phyloP scores from a whole-genome alignment of 1,140 invertebrate species.

The Archivesica marissinica region DNA sequence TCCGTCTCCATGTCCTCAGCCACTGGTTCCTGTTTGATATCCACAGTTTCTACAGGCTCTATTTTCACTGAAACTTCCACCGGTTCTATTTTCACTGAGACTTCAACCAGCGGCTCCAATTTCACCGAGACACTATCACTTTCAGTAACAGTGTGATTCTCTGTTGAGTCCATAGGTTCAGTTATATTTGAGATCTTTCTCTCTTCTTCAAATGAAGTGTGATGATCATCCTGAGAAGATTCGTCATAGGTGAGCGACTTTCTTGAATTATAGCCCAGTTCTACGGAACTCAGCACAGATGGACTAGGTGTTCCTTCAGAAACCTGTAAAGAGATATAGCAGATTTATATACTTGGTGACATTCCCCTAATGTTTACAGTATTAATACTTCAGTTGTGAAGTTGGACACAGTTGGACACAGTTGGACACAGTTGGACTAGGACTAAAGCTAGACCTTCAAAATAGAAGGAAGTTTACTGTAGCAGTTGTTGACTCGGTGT shows the following conservation, averaged over 20 bases:
- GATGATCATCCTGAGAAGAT: conserved; percentile 43
- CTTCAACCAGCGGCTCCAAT: not conserved
- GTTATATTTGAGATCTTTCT: not conserved
- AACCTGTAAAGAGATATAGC: conserved; percentile 37
- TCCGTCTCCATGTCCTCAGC: not conserved
- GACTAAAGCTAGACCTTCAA: too few relatives aligned
- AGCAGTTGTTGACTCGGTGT: too few relatives aligned
- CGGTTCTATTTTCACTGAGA: not conserved
- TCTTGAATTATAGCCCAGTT: conserved; percentile 12
- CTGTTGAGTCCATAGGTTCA: conserved; percentile 36
- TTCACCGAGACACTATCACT: not conserved
- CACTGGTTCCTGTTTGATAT: not conserved
- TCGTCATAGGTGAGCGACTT: conserved; percentile 51
- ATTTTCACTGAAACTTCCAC: not conserved
- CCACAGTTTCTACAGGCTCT: not conserved
- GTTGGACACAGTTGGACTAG: too few relatives aligned
- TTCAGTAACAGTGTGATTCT: not conserved
- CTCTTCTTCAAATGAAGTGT: conserved; percentile 54
- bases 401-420: too few relatives aligned
- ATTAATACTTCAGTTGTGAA: too few relatives aligned
- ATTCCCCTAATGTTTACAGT: not conserved
- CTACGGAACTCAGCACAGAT: conserved; percentile 30
- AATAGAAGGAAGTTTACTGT: too few relatives aligned
- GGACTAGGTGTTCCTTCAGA: conserved; percentile 60
- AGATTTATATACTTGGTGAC: not conserved